These are phyloP conservation scores for Cynopterus brachyotis DNA, from an alignment of 2,113 vertebrate genomes.

Conservation along the genomic window DNA sequence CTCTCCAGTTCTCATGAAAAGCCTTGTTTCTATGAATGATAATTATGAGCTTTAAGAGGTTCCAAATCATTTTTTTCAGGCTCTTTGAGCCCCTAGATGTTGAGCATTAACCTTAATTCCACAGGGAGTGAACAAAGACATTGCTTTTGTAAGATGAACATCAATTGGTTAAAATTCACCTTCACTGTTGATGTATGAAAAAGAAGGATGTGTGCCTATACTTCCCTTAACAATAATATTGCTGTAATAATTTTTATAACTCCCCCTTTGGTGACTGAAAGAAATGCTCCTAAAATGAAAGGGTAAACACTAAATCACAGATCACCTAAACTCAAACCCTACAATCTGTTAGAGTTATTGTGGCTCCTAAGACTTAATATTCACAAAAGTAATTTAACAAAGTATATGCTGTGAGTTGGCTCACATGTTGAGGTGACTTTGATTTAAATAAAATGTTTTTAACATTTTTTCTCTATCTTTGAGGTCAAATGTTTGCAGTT, in stretches of 20 bases:
- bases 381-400: neutral
- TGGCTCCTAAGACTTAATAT: neutral
- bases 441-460: neutral
- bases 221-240: neutral
- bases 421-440: neutral
- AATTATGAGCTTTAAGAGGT: neutral
- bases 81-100: neutral
- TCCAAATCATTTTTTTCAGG: neutral
- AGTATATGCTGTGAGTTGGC: neutral
- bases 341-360: neutral
- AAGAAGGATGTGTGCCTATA: neutral
- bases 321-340: neutral
- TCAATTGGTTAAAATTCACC: neutral
- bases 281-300: neutral
- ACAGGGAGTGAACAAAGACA: neutral
- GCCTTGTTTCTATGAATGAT: neutral
- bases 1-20: neutral
- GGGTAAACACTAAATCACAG: neutral
- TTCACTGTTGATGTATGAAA: neutral
- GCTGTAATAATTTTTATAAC: neutral
- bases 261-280: neutral
- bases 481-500: neutral
- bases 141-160: neutral
- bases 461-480: slow-evolving; percentile 38
- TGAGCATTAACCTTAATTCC: neutral